Evolutionary conservation across 2,113 vertebrate genomes (phyloP).

Genomic region (Petroica traversi): DNA sequence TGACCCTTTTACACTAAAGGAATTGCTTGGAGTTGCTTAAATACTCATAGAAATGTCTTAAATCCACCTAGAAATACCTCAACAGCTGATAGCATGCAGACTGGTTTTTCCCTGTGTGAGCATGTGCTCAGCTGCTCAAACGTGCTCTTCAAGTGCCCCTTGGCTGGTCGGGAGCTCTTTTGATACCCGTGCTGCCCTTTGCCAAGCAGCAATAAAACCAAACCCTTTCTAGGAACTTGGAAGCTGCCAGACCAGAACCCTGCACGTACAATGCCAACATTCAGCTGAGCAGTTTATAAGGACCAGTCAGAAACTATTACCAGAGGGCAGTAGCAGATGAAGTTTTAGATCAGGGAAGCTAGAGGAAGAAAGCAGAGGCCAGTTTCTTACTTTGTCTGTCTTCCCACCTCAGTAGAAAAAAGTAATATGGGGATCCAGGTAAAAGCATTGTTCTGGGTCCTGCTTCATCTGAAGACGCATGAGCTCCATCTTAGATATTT

Average conservation of each 20-base stretch:
- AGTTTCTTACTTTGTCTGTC: neutral
- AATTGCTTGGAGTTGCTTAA: neutral
- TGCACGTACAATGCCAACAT: neutral
- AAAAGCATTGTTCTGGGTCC: neutral
- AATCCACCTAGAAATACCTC: neutral
- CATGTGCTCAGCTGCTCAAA: neutral
- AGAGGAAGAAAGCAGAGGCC: neutral
- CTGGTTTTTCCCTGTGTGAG: neutral
- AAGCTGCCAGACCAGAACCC: neutral
- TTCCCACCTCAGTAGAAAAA: neutral
- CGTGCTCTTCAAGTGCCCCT: neutral
- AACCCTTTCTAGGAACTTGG: constrained; percentile 24
- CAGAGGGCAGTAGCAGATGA: neutral
- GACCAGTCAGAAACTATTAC: neutral
- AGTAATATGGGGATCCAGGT: neutral
- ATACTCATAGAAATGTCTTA: neutral
- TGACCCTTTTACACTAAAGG: neutral
- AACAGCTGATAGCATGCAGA: neutral
- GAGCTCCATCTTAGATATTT: neutral
- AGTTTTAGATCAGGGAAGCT: neutral
- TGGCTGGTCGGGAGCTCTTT: neutral
- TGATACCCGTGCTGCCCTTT: neutral
- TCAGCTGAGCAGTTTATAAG: neutral
- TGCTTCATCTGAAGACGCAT: neutral
- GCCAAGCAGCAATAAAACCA: constrained; percentile 13